These are phyloP conservation scores for Anoncus sp. DNA, from an alignment of 2,888 invertebrate species.

Conservation along the genomic window DNA sequence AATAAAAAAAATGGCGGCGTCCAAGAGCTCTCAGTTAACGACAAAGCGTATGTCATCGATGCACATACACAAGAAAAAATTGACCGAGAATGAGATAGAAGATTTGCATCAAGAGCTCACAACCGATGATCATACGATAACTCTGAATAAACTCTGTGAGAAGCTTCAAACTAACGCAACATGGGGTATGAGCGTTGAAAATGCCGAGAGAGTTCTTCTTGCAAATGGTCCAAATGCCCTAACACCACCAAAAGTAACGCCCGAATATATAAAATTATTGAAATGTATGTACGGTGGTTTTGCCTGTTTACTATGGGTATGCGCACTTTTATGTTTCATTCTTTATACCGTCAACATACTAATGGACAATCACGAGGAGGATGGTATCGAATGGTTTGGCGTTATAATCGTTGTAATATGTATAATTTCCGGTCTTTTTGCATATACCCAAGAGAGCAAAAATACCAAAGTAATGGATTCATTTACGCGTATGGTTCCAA, in stretches of 20 bases:
- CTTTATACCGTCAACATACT: conserved; percentile 84
- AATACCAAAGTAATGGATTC: conserved; percentile 93
- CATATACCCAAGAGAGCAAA: conserved; percentile 90
- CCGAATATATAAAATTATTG: conserved; percentile 89
- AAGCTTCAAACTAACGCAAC: conserved; percentile 73
- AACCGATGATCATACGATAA: conserved; percentile 78
- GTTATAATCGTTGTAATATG: conserved; percentile 86
- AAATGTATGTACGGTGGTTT: conserved; percentile 89
- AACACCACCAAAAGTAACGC: conserved; percentile 89
- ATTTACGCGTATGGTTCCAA: conserved; percentile 92
- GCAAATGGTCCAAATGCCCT: conserved; percentile 89
- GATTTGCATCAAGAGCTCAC: conserved; percentile 78
- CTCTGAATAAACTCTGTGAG: conserved; percentile 72
- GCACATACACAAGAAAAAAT: conserved; percentile 70
- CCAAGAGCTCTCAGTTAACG: conserved; percentile 47
- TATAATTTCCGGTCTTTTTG: conserved; percentile 87
- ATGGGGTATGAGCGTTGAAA: conserved; percentile 86
- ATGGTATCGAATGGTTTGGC: conserved; percentile 84
- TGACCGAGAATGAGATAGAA: conserved; percentile 75
- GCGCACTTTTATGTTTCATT: conserved; percentile 89
- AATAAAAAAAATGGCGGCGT: conserved; percentile 46
- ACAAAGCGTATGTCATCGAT: conserved; percentile 55
- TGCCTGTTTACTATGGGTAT: conserved; percentile 91
- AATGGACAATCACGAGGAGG: conserved; percentile 84
- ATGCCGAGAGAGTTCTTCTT: conserved; percentile 85